These are phyloP conservation scores for Psilopsiagon aymara DNA, from an alignment of 2,113 vertebrate genomes.

Conservation along the genomic window DNA sequence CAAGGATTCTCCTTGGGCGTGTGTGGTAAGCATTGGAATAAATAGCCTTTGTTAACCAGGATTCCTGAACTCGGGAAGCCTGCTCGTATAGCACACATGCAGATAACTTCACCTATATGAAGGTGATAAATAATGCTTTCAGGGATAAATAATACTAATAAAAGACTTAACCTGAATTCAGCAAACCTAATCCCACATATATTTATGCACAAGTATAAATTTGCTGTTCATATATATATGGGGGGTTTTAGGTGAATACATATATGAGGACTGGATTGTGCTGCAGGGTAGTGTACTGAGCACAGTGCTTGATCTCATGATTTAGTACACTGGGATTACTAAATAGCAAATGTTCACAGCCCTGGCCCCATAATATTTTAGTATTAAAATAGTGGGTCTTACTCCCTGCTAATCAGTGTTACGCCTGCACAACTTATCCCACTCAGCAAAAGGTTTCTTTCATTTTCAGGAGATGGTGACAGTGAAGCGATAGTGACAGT, in stretches of 20 bases:
- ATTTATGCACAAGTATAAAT: not conserved
- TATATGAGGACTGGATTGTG: not conserved
- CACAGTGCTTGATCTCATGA: not conserved
- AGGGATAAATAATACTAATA: not conserved
- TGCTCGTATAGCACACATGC: not conserved
- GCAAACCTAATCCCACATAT: not conserved
- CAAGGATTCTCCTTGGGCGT: not conserved
- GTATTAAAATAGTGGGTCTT: not conserved
- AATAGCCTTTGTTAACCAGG: not conserved
- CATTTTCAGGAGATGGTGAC: not conserved
- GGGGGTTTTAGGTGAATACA: not conserved
- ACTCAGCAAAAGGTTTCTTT: not conserved
- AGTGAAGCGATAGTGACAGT: not conserved
- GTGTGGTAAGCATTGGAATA: not conserved
- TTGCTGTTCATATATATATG: not conserved
- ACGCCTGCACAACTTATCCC: fast-evolving
- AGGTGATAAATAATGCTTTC: not conserved
- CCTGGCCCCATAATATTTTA: not conserved
- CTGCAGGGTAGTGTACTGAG: not conserved
- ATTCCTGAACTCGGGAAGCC: not conserved
- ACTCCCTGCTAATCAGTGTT: fast-evolving
- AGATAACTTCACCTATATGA: not conserved
- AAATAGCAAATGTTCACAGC: not conserved
- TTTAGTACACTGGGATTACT: not conserved
- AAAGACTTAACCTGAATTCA: not conserved